A percentile compares a stretch with the other conserved stretches of the same genome.
phyloP scores from a whole-genome alignment of 2,888 invertebrate genomes.

The Caenorhabditis virilis region DNA sequence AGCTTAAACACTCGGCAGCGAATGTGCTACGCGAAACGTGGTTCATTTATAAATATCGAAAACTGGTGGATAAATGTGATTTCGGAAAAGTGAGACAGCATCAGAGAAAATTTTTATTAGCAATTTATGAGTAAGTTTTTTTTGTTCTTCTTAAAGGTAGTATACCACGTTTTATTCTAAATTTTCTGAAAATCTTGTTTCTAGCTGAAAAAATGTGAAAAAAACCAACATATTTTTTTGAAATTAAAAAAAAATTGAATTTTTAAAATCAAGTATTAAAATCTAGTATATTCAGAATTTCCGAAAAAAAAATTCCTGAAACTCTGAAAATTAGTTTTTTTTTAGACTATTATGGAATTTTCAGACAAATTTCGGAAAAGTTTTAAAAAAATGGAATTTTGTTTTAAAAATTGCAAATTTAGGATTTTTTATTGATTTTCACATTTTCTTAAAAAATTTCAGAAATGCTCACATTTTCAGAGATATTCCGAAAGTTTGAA shows the following conservation, averaged over 20 bases:
- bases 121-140: constrained; percentile 91
- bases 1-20: constrained; percentile 99
- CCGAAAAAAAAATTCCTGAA: no score
- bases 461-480: no score
- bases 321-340: background rate
- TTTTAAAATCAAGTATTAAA: background rate
- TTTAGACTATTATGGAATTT: background rate
- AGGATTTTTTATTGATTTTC: no score
- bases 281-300: no score
- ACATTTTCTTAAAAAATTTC: no score
- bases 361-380: background rate
- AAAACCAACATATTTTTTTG: constrained; percentile 6
- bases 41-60: constrained; percentile 99
- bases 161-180: no score
- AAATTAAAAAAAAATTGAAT: background rate
- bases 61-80: constrained; percentile 94
- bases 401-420: no score
- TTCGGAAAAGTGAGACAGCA: constrained; percentile 93
- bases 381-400: no score
- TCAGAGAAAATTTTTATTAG: constrained; percentile 97
- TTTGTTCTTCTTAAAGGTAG: no score
- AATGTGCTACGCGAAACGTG: constrained; percentile 99
- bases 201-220: no score
- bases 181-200: constrained; percentile 1
- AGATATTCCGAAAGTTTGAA: no score